phyloP scores from a whole-genome alignment of 2,888 invertebrate genomes.

The Cactoblastis cactorum region DNA sequence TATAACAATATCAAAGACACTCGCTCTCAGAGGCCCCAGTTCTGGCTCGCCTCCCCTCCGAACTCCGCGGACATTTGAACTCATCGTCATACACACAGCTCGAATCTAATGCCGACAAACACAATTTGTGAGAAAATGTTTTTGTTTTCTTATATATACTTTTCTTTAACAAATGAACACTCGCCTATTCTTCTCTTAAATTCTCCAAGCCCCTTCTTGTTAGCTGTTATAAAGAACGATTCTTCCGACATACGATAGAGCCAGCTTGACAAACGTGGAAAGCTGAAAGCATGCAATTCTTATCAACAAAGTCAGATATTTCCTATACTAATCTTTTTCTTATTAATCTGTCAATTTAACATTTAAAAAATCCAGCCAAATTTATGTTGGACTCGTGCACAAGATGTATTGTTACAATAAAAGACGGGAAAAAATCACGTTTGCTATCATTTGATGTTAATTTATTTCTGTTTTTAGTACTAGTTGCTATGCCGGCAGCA shows the following conservation, averaged over 20 bases:
- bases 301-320: no score
- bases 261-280: conserved; percentile 47
- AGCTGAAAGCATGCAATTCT: no score
- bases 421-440: no score
- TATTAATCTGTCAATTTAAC: no score
- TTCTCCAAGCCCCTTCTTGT: conserved; percentile 53
- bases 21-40: conserved; percentile 18
- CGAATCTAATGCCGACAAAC: conserved; percentile 45
- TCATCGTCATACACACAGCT: conserved; percentile 35
- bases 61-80: conserved; percentile 50
- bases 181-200: conserved; percentile 61
- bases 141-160: conserved; percentile 23
- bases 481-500: no score
- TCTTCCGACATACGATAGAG: conserved; percentile 47
- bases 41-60: conserved; percentile 39
- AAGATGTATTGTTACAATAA: no score
- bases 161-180: conserved; percentile 42
- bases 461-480: no score
- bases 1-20: background rate
- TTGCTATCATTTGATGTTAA: no score
- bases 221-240: conserved; percentile 48
- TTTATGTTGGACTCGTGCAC: no score
- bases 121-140: conserved; percentile 27
- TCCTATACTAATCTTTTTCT: no score
- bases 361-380: no score